Conservation (phyloP, 2,113 vertebrate species). For the Benitochromis conjunctus region DNA sequence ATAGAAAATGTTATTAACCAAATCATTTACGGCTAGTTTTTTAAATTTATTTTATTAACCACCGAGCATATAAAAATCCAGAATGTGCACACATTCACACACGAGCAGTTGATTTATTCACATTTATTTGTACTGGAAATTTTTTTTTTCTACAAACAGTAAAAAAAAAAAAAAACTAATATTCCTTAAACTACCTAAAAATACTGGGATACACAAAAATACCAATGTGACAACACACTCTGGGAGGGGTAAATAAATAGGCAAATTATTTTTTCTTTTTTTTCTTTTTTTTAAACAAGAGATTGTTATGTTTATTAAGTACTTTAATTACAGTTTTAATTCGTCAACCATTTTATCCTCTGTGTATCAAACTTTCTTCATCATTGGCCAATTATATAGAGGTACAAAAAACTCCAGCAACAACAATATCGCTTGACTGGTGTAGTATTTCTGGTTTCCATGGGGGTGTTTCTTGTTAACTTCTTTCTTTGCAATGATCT, state of each 20-base stretch:
- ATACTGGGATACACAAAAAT: background rate
- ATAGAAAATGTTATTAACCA: background rate
- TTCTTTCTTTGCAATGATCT: background rate
- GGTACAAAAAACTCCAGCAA: background rate
- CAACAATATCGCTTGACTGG: background rate
- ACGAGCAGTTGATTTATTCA: background rate
- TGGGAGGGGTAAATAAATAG: background rate
- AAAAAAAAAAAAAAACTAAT: background rate
- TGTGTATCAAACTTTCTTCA: background rate
- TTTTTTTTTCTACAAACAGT: background rate
- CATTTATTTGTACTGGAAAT: background rate
- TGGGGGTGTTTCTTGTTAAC: background rate
- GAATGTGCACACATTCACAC: background rate
- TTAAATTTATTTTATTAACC: background rate
- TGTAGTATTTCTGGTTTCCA: background rate
- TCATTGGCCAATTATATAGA: background rate
- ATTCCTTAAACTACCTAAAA: background rate
- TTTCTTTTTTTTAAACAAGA: no score
- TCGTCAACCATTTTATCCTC: background rate
- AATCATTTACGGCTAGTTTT: background rate
- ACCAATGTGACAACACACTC: background rate
- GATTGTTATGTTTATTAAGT: background rate
- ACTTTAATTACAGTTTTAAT: background rate
- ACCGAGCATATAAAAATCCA: background rate
- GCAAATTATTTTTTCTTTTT: no score